A percentile compares a stretch with the other conserved stretches of the same genome.
phyloP scores from a whole-genome alignment of 2,888 invertebrate genomes.

The Harpalus rufipes region DNA sequence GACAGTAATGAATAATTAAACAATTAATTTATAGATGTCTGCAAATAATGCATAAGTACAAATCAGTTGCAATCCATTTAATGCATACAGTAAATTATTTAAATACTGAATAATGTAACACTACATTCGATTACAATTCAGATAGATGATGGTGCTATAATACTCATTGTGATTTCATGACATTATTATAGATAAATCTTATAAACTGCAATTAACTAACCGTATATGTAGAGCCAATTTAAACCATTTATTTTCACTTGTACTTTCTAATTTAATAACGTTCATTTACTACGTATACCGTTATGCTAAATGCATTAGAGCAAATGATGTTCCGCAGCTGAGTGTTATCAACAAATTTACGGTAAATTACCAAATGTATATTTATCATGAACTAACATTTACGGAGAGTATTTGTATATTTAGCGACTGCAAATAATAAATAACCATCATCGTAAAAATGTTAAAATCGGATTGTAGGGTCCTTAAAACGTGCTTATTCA shows the following conservation, averaged over 20 bases:
- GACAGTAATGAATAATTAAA: constrained; percentile 33
- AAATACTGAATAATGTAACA: constrained; percentile 29
- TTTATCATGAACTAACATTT: not conserved
- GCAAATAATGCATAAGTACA: constrained; percentile 30
- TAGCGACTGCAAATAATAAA: not conserved
- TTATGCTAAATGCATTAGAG: constrained; percentile 24
- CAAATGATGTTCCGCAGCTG: constrained; percentile 12
- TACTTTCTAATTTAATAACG: constrained; percentile 47
- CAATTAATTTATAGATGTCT: constrained; percentile 20
- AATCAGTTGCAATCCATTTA: constrained; percentile 23
- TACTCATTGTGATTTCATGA: constrained; percentile 1
- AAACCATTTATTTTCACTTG: constrained; percentile 43
- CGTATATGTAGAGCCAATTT: constrained; percentile 20
- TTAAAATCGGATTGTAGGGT: too few species aligned
- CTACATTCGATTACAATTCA: constrained; percentile 6
- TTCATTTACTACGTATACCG: constrained; percentile 17
- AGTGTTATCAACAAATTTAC: constrained; percentile 9
- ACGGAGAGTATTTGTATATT: not conserved
- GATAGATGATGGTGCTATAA: constrained; percentile 7
- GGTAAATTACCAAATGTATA: constrained; percentile 8
- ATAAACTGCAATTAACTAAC: constrained; percentile 35
- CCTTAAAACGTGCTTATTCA: too few species aligned
- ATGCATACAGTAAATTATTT: constrained; percentile 24
- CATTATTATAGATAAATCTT: constrained; percentile 32
- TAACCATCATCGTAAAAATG: too few species aligned